Percentiles rank a stretch among this genome's conserved stretches.
These are phyloP conservation scores for Anarrhichthys ocellatus DNA, from an alignment of 2,113 vertebrate species.

Conservation along the genomic window DNA sequence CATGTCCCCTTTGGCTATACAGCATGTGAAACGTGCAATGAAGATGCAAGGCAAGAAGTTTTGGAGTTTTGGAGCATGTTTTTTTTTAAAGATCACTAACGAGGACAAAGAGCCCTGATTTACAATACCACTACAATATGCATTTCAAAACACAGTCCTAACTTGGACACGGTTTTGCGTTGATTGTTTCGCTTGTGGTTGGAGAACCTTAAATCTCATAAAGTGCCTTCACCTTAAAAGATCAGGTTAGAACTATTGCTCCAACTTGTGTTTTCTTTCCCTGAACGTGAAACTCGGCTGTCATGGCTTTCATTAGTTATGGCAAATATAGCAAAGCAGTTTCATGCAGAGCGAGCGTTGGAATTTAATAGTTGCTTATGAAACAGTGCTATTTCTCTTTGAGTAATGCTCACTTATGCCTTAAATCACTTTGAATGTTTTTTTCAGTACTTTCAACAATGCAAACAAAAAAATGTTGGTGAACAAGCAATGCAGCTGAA, in stretches of 20 bases:
- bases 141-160: conserved; percentile 10
- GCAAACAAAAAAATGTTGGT: not conserved
- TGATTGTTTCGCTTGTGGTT: not conserved
- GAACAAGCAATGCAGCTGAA: not conserved
- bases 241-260: not conserved
- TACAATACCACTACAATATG: not conserved
- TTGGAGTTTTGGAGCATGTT: conserved; percentile 1
- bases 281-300: not conserved
- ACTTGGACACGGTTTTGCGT: no score
- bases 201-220: not conserved
- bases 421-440: conserved; percentile 13
- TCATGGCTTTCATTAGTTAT: conserved; percentile 29
- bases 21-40: conserved; percentile 26
- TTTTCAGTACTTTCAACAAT: not conserved
- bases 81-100: conserved; percentile 11
- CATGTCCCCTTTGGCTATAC: conserved; percentile 37
- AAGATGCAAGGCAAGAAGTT: conserved; percentile 19
- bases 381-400: conserved; percentile 12
- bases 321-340: conserved; percentile 5
- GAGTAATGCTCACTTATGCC: conserved; percentile 5
- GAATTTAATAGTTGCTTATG: conserved; percentile 3
- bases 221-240: not conserved
- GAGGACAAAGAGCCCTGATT: not conserved
- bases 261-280: conserved; percentile 6
- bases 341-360: not conserved